Conservation (phyloP, 2,888 invertebrate species). For the Nymphalis polychloros region DNA sequence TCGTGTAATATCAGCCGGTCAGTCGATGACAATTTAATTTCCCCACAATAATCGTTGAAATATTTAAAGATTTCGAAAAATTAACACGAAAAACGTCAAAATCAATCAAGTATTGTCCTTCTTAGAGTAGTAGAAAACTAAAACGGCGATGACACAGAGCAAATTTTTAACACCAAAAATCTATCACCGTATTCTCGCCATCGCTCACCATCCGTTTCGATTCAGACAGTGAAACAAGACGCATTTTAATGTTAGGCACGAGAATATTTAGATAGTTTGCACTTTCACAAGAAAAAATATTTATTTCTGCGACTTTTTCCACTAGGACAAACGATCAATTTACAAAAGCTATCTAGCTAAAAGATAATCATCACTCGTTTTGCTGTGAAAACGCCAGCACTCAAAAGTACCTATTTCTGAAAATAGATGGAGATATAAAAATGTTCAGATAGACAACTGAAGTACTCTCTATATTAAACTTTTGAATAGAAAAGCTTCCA, state of each 20-base stretch:
- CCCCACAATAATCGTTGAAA: constrained; percentile 70
- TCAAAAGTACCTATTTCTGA: constrained; percentile 87
- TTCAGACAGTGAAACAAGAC: constrained; percentile 72
- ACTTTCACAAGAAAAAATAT: constrained; percentile 77
- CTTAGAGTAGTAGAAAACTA: constrained; percentile 69
- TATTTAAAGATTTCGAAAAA: constrained; percentile 64
- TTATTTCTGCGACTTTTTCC: constrained; percentile 69
- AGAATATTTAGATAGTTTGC: constrained; percentile 70
- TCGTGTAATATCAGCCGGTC: constrained; percentile 83
- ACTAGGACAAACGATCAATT: constrained; percentile 75
- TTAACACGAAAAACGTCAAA: constrained; percentile 69
- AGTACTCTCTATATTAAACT: constrained; percentile 49
- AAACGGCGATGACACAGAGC: constrained; percentile 79
- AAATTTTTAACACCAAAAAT: constrained; percentile 82
- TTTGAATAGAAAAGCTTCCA: not conserved
- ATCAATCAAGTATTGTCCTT: constrained; percentile 67
- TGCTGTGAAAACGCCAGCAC: constrained; percentile 83
- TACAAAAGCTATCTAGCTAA: constrained; percentile 80
- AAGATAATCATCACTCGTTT: constrained; percentile 84
- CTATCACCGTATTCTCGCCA: constrained; percentile 82
- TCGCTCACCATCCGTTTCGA: constrained; percentile 82
- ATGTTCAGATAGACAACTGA: constrained; percentile 70
- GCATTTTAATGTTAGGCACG: constrained; percentile 80
- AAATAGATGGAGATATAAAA: constrained; percentile 86
- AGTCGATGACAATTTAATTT: constrained; percentile 81